Base-by-base conservation (phyloP, 2,113 vertebrate genomes). In the Macroglossus sobrinus region DNA sequence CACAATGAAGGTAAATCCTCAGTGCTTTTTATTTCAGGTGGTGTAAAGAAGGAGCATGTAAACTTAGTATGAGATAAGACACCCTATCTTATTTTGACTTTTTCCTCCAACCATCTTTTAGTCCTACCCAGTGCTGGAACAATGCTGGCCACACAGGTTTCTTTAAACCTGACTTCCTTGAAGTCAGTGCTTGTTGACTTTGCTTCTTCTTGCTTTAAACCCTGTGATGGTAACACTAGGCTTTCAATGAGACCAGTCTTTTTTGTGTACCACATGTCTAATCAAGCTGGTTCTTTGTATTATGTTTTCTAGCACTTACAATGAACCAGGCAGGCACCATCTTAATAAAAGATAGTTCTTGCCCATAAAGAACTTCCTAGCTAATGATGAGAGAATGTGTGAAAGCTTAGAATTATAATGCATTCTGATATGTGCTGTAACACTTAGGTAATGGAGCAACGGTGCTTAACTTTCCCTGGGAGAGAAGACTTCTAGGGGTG, bases 81-180 rank as follows among this genome's bases (percentile, higher is more conserved):
- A 19, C 7, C 45, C 0, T 68, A 33, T 40, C 38, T 47, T 15
- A 21, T 38, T 90, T 64, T 85, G 30, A 33, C 64, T 40, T 24
- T 74, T 80, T 38, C 22, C 43, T 84, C 18, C 13, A 3, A 8
- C 35, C 66, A 14, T 7, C 8, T 28, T 93, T 53, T 15, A 15
- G 59, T 22, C 38, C 18, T 15, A 2, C 55, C 19, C 1, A 16
- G 22, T 64, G 28, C 61, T 71, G 47, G 38, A 63, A 57, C 5
- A 22, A 18, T 50, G 64, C 57, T 63, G 81, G n/a, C 8, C 28
- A 2, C 47, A 21, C 86, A 40, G 45, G 3, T 78, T 57, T 33
- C 47, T 80, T 38, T 35, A 28, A n/a, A 28, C 0, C 0, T 69
- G 61, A n/a, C 26, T 88, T 78, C 4, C 0, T 3, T 8, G 5